phyloP scores from a whole-genome alignment of 2,113 vertebrate species.

The Strix uralensis region DNA sequence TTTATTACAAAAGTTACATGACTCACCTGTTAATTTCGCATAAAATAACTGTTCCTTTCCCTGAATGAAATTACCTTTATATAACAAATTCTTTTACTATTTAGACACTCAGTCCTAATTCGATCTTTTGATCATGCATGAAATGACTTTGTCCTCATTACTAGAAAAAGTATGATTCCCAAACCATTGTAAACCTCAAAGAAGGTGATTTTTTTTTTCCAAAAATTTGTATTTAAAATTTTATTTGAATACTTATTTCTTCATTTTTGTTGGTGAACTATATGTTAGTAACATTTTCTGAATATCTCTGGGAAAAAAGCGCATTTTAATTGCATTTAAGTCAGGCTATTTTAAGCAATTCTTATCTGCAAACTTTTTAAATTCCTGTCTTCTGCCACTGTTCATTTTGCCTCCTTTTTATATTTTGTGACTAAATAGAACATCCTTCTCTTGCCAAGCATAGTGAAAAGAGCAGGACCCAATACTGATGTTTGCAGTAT shows the following conservation, averaged over 20 bases:
- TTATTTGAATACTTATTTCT: not conserved
- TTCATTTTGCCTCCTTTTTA: not conserved
- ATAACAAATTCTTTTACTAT: not conserved
- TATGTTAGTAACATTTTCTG: not conserved
- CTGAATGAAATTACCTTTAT: not conserved
- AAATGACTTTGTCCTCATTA: not conserved
- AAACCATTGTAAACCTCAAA: not conserved
- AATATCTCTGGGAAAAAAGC: not conserved
- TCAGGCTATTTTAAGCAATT: not conserved
- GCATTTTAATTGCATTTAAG: not conserved
- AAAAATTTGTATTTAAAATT: not conserved
- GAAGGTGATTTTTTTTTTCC: not conserved
- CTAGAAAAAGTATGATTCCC: not conserved
- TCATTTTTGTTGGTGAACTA: not conserved
- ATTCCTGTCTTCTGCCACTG: not conserved
- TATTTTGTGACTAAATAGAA: not conserved
- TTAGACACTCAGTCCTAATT: not conserved
- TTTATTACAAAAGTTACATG: not conserved
- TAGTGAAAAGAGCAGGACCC: not conserved
- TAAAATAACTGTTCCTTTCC: not conserved
- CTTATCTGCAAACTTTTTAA: not conserved
- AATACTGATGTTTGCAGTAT: not conserved
- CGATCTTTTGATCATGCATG: not conserved
- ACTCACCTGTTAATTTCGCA: not conserved
- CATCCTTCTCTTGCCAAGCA: not conserved